Conservation (phyloP, 2,113 vertebrate genomes). For the Notothenia coriiceps region DNA sequence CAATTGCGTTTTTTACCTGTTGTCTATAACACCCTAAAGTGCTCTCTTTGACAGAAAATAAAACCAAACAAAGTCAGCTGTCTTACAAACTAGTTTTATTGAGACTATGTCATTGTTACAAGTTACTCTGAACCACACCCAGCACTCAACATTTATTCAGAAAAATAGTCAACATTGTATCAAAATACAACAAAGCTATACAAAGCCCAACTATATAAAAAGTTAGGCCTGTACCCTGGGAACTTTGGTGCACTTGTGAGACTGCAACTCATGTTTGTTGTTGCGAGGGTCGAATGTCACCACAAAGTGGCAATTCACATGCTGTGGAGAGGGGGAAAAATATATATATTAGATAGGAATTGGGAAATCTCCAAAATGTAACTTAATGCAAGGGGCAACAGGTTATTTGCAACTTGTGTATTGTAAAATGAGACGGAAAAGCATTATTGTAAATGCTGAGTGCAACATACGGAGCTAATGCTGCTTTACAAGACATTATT, state of each 20-base stretch:
- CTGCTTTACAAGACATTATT: neutral
- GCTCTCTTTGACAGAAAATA: neutral
- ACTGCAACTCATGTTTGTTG: slow-evolving; percentile 24
- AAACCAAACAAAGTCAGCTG: neutral
- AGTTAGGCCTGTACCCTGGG: neutral
- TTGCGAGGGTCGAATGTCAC: slow-evolving; percentile 58
- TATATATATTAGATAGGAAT: neutral
- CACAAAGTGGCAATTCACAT: slow-evolving; percentile 67
- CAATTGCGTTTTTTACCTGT: neutral
- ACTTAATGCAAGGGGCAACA: neutral
- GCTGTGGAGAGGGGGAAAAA: slow-evolving; percentile 54
- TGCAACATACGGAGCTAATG: neutral
- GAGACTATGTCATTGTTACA: neutral
- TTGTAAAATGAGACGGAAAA: neutral
- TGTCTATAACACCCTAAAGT: neutral
- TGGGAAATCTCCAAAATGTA: neutral
- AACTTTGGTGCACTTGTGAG: slow-evolving; percentile 19
- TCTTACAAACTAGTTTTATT: slow-evolving; percentile 38
- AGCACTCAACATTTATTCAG: neutral
- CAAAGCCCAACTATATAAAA: neutral
- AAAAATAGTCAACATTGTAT: neutral
- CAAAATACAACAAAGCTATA: slow-evolving; percentile 10
- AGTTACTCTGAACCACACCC: neutral
- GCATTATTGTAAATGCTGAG: neutral
- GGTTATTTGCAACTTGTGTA: neutral